Evolutionary conservation across 2,113 vertebrate species (phyloP).

Genomic region (Arizona elegans): DNA sequence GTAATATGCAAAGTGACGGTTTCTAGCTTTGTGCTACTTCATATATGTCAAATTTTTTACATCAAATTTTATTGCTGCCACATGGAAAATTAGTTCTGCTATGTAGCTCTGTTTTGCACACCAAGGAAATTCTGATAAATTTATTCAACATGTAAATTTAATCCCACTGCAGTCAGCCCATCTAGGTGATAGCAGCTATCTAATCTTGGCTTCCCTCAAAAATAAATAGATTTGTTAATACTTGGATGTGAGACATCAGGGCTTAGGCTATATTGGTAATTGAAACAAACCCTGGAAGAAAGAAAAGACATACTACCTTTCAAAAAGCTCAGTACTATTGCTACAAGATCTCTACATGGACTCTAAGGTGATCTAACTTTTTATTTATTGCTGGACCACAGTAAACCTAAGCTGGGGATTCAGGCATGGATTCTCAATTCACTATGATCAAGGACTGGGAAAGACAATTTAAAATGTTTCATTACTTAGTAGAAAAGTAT

Average conservation of each 20-base stretch:
- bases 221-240: background rate
- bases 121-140: background rate
- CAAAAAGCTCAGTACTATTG: background rate
- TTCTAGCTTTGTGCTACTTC: background rate
- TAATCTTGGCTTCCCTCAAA: background rate
- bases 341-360: background rate
- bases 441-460: background rate
- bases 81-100: background rate
- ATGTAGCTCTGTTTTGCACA: background rate
- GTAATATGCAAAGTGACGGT: background rate
- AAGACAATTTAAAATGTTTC: background rate
- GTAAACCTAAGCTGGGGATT: background rate
- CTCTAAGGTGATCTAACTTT: background rate
- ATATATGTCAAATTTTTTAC: background rate
- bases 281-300: background rate
- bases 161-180: background rate
- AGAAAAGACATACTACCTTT: background rate
- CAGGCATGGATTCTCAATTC: background rate
- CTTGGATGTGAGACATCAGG: background rate
- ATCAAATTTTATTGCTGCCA: background rate
- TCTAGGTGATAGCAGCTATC: background rate
- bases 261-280: background rate
- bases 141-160: background rate
- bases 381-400: background rate
- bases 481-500: background rate